Percentiles rank a stretch among this genome's conserved stretches.
These are phyloP conservation scores for Folsomia manolachei DNA, from an alignment of 2,888 invertebrate species.

Conservation along the genomic window DNA sequence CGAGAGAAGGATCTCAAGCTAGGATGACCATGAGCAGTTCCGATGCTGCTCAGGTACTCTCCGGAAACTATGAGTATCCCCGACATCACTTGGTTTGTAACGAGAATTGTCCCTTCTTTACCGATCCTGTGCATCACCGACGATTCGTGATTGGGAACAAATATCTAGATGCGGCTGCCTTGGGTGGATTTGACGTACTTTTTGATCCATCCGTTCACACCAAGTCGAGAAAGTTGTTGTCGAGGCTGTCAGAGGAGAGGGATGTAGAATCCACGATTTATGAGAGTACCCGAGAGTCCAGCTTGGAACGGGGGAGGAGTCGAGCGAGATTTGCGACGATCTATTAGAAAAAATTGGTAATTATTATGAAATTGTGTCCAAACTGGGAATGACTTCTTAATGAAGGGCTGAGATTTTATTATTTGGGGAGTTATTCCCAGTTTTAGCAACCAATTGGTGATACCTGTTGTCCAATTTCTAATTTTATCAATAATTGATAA, in stretches of 20 bases:
- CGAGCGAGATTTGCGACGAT: background rate
- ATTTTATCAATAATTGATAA: too few relatives aligned
- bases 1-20: constrained; percentile 20
- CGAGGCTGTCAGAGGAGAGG: constrained; percentile 25
- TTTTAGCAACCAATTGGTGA: background rate
- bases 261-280: constrained; percentile 22
- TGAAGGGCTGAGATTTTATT: background rate
- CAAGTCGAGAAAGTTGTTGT: constrained; percentile 24
- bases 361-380: background rate
- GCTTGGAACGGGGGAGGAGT: background rate
- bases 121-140: constrained; percentile 30
- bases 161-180: constrained; percentile 39
- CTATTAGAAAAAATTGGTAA: background rate
- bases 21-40: constrained; percentile 24
- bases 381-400: background rate
- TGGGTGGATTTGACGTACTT: constrained; percentile 41
- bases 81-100: constrained; percentile 37
- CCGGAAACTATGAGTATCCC: constrained; percentile 32
- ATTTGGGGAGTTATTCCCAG: background rate
- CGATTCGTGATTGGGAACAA: constrained; percentile 39
- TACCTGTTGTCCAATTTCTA: too few relatives aligned
- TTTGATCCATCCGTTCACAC: constrained; percentile 33
- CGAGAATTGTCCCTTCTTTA: constrained; percentile 32
- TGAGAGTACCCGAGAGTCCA: background rate
- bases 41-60: constrained; percentile 22